Percentiles rank a stretch among this genome's conserved stretches.
Evolutionary conservation across 2,113 vertebrate species (phyloP).

Genomic region (Ellobius talpinus): DNA sequence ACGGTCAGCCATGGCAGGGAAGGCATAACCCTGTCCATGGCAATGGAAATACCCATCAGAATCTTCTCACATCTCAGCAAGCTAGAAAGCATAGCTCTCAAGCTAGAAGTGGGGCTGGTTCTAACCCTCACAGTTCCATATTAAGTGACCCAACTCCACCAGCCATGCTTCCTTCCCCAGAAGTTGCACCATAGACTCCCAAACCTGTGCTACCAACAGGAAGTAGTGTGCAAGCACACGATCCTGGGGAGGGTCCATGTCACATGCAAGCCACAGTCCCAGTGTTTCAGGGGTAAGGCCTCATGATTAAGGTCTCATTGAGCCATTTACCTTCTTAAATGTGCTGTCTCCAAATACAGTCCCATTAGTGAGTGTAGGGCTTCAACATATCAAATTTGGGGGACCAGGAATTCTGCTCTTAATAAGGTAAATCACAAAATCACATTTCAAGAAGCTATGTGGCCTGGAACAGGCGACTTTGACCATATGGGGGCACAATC

Average conservation of each 20-base stretch:
- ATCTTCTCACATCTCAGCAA: background rate
- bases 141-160: background rate
- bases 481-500: background rate
- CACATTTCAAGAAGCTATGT: background rate
- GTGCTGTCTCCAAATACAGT: background rate
- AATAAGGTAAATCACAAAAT: background rate
- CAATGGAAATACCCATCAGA: background rate
- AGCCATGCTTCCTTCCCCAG: background rate
- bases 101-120: background rate
- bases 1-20: background rate
- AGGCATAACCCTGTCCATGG: background rate
- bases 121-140: background rate
- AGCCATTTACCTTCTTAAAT: background rate
- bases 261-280: background rate
- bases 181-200: background rate
- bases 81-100: background rate
- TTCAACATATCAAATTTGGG: background rate
- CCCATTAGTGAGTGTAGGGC: background rate
- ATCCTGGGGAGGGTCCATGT: background rate
- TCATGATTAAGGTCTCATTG: background rate
- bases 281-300: background rate
- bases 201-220: background rate
- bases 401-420: background rate
- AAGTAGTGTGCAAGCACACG: background rate
- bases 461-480: background rate